Percentiles rank a stretch among this genome's conserved stretches.
phyloP scores from a whole-genome alignment of 2,888 invertebrate genomes.

The Agrotis segetum region DNA sequence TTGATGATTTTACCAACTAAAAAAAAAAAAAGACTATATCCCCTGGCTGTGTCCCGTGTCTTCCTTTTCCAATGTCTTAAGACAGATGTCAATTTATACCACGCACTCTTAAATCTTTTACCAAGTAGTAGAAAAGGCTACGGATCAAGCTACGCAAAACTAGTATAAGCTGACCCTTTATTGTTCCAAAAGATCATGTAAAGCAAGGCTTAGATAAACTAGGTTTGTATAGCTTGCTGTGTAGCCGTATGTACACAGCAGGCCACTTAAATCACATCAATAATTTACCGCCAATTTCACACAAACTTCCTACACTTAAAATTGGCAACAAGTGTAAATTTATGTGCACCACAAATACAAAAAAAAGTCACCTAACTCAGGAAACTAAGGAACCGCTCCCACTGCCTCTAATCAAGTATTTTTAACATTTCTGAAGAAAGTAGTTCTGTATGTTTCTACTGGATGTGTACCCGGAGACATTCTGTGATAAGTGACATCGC shows the following conservation, averaged over 20 bases:
- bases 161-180: no score
- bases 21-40: no score
- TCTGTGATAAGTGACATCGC: conserved; percentile 64
- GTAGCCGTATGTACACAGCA: not conserved
- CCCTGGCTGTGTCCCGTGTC: not conserved
- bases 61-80: not conserved
- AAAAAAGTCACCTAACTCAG: conserved; percentile 43
- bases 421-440: conserved; percentile 37
- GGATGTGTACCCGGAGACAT: conserved; percentile 57
- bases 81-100: not conserved
- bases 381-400: conserved; percentile 35
- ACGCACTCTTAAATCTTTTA: not conserved
- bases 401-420: conserved; percentile 13
- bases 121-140: no score
- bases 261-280: not conserved
- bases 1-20: no score
- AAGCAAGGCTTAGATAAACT: no score
- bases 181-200: no score
- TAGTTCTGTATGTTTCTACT: conserved; percentile 48
- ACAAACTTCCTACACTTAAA: conserved; percentile 28
- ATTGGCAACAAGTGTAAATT: conserved; percentile 34
- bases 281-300: not conserved
- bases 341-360: conserved; percentile 3
- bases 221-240: no score
- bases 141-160: no score